phyloP scores from a whole-genome alignment of 2,888 invertebrate genomes.

The Nomada goodeniana region DNA sequence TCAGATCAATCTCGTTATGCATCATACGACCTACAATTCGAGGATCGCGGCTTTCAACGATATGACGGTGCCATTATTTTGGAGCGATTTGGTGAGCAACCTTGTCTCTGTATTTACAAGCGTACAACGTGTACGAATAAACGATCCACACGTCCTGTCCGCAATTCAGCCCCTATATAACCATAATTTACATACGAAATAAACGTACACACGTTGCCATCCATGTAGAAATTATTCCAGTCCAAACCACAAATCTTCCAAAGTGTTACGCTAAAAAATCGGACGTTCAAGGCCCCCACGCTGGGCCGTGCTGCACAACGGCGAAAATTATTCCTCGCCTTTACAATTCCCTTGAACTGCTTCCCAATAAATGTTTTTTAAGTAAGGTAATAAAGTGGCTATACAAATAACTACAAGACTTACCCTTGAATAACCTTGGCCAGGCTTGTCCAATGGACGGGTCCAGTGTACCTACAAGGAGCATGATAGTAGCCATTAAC shows the following conservation, averaged over 20 bases:
- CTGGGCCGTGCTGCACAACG: background rate
- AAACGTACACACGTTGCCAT: no score
- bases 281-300: background rate
- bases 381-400: background rate
- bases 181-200: no score
- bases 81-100: constrained; percentile 89
- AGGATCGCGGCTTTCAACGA: constrained; percentile 87
- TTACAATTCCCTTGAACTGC: background rate
- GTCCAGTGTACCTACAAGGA: no score
- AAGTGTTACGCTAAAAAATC: background rate
- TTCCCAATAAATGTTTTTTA: background rate
- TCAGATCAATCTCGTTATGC: constrained; percentile 90
- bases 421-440: background rate
- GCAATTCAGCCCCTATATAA: constrained; percentile 67
- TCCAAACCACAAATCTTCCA: no score
- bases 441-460: background rate
- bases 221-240: no score
- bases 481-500: background rate
- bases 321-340: background rate
- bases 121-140: no score
- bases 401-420: background rate
- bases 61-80: constrained; percentile 89
- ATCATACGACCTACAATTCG: constrained; percentile 87
- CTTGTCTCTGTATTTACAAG: background rate
- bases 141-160: no score